A percentile compares a stretch with the other conserved stretches of the same genome.
These are phyloP conservation scores for Megaustenia siamemsis DNA, from an alignment of 2,888 invertebrate genomes.

Conservation along the genomic window DNA sequence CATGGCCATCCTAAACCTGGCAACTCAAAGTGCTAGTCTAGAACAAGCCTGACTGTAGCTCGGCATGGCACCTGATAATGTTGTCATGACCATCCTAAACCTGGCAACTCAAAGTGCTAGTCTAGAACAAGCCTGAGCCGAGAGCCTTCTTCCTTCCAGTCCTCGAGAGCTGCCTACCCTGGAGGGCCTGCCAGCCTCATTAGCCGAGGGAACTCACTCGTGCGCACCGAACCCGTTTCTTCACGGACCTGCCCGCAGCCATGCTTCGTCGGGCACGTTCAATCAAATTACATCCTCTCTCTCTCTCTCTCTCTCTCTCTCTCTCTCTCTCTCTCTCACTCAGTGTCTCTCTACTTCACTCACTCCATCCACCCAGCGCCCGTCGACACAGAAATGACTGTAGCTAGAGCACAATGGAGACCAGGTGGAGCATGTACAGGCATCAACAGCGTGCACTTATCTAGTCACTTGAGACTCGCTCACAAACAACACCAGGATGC, in stretches of 20 bases:
- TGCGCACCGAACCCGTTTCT: constrained; percentile 39
- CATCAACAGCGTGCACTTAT: no score
- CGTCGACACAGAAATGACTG: background rate
- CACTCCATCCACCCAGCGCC: background rate
- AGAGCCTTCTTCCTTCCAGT: background rate
- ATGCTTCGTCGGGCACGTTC: constrained; percentile 36
- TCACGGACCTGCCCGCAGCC: constrained; percentile 41
- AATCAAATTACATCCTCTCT: constrained; percentile 34
- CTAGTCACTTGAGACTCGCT: no score
- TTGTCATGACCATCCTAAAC: no score
- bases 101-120: no score
- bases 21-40: no score
- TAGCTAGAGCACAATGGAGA: background rate
- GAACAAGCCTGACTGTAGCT: no score
- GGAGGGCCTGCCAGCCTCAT: constrained; percentile 38
- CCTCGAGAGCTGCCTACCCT: constrained; percentile 34
- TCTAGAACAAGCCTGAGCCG: no score
- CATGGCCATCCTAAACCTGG: no score
- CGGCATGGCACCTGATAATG: no score
- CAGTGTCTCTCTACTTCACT: background rate
- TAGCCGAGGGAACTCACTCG: constrained; percentile 48
- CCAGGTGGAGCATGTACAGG: no score
- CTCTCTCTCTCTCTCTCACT: background rate
- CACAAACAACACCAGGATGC: no score
- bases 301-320: background rate